Conservation (phyloP, 2,888 invertebrate genomes). For the Cantharis lateralis region DNA sequence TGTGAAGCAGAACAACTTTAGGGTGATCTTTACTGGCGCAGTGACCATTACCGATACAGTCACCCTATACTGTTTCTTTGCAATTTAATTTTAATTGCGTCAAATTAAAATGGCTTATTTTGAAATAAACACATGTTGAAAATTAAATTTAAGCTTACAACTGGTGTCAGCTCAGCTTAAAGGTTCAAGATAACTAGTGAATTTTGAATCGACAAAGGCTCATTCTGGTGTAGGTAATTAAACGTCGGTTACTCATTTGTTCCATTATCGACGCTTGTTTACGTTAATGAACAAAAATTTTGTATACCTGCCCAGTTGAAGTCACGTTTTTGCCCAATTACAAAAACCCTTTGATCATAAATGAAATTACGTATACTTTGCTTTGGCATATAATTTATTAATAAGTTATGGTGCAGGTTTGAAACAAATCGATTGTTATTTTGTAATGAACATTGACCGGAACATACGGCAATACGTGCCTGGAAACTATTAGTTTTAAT, state of each 20-base stretch:
- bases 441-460: slow-evolving; percentile 10
- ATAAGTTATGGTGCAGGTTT: slow-evolving; percentile 2
- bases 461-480: slow-evolving; percentile 15
- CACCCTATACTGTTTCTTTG: no score
- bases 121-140: no score
- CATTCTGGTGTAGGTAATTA: background rate
- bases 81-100: no score
- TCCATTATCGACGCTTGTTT: background rate
- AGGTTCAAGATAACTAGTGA: background rate
- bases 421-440: slow-evolving; percentile 17
- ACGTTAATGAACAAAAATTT: background rate
- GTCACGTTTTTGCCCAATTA: background rate
- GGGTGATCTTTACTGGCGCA: no score
- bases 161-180: background rate
- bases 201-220: background rate
- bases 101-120: no score
- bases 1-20: no score
- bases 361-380: background rate
- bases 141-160: background rate
- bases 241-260: background rate
- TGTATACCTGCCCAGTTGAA: background rate
- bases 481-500: slow-evolving; percentile 19
- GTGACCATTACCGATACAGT: no score
- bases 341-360: background rate
- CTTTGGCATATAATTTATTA: background rate